Conservation (phyloP, 1,140 invertebrate species). For the Hesperophylax magnus region DNA sequence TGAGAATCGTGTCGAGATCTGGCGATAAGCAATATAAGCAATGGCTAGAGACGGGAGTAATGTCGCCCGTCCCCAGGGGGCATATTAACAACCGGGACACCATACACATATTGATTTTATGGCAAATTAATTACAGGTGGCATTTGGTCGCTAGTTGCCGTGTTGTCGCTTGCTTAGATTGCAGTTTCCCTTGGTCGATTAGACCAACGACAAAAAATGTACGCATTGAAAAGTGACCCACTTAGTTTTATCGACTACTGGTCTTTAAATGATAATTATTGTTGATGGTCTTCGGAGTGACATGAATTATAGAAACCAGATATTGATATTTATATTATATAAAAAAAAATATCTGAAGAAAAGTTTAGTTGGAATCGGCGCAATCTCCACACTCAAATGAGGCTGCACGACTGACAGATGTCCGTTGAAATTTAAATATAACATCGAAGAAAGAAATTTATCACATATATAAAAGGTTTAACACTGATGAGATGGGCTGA, state of each 20-base stretch:
- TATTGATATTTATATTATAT: neutral
- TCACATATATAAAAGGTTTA: too few relatives aligned
- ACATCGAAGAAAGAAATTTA: too few relatives aligned
- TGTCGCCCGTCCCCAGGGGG: neutral
- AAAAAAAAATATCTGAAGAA: too few relatives aligned
- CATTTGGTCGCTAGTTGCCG: neutral
- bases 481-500: too few relatives aligned
- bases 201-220: neutral
- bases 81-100: neutral
- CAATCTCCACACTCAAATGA: too few relatives aligned
- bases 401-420: too few relatives aligned
- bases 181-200: neutral
- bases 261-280: neutral
- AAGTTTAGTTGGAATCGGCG: too few relatives aligned
- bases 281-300: neutral
- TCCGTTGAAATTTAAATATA: too few relatives aligned
- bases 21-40: neutral
- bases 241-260: neutral
- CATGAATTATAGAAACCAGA: neutral
- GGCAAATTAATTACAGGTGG: constrained; percentile 10
- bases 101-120: neutral
- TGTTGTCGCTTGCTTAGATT: neutral
- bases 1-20: neutral
- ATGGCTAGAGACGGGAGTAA: neutral
- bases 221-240: constrained; percentile 2